These are phyloP conservation scores for Megaptera novaeangliae DNA, from an alignment of 2,113 vertebrate species.

Conservation along the genomic window DNA sequence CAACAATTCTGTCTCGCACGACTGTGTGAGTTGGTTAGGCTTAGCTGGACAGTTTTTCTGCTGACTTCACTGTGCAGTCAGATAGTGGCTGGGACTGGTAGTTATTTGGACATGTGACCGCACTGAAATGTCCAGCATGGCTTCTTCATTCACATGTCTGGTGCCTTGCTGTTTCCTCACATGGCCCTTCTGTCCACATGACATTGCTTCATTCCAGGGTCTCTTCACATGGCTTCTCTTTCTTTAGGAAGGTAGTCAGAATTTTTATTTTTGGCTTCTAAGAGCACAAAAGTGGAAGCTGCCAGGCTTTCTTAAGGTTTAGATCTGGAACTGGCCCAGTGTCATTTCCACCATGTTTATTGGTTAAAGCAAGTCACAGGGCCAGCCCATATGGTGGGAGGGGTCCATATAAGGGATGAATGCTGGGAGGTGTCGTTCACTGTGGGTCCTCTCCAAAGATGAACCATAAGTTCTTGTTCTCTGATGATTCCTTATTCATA, in stretches of 20 bases:
- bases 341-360: neutral
- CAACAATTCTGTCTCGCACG: accelerated
- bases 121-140: neutral
- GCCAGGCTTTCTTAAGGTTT: neutral
- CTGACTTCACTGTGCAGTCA: neutral
- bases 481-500: neutral
- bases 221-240: neutral
- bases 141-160: accelerated
- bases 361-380: neutral
- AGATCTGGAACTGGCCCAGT: neutral
- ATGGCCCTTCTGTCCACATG: neutral
- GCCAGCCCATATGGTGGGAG: neutral
- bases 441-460: neutral
- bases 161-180: neutral
- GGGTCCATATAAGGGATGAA: neutral
- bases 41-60: neutral
- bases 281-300: neutral
- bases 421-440: neutral
- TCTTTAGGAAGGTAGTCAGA: neutral
- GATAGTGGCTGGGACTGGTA: neutral
- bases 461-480: neutral
- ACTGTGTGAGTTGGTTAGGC: neutral
- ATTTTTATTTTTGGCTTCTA: neutral
- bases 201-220: neutral
- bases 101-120: neutral